Evolutionary conservation across 30 jellyfish, hydroid and myxozoan species (phyloP).

Genomic region (Catostylus mosaicus): DNA sequence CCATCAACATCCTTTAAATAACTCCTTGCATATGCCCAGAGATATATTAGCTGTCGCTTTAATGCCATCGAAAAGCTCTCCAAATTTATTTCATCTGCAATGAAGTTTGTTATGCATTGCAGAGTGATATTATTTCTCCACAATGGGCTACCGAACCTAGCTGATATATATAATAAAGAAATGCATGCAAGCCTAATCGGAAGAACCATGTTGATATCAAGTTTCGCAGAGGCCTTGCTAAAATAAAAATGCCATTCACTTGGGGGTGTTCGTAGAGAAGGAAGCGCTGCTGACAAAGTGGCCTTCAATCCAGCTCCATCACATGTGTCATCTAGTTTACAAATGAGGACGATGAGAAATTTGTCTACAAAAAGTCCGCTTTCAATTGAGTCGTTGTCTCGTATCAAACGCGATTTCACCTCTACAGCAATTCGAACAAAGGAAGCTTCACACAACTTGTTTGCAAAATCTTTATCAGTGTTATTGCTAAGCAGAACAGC

Average conservation of each 20-base stretch:
- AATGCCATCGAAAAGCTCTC: conserved; percentile 10
- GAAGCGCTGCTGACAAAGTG: conserved; percentile 12
- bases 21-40: conserved; percentile 63
- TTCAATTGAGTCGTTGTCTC: neutral
- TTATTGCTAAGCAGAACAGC: conserved; percentile 12
- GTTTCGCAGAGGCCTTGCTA: conserved; percentile 13
- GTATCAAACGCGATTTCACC: conserved; percentile 23
- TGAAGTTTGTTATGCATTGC: conserved; percentile 14
- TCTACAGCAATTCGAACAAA: conserved; percentile 70
- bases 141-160: conserved; percentile 43
- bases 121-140: conserved; percentile 36
- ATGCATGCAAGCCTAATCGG: conserved; percentile 44
- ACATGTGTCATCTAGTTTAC: conserved; percentile 48
- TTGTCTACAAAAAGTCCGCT: conserved; percentile 6
- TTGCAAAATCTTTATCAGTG: conserved; percentile 47
- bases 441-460: conserved; percentile 72
- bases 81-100: conserved; percentile 1
- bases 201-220: conserved; percentile 1
- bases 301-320: neutral
- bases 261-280: conserved; percentile 42
- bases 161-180: conserved; percentile 37
- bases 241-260: conserved; percentile 73
- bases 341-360: conserved; percentile 32
- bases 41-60: conserved; percentile 62
- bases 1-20: neutral